These are phyloP conservation scores for Stegana nigrithorax DNA, from an alignment of 2,888 invertebrate species.

Conservation along the genomic window DNA sequence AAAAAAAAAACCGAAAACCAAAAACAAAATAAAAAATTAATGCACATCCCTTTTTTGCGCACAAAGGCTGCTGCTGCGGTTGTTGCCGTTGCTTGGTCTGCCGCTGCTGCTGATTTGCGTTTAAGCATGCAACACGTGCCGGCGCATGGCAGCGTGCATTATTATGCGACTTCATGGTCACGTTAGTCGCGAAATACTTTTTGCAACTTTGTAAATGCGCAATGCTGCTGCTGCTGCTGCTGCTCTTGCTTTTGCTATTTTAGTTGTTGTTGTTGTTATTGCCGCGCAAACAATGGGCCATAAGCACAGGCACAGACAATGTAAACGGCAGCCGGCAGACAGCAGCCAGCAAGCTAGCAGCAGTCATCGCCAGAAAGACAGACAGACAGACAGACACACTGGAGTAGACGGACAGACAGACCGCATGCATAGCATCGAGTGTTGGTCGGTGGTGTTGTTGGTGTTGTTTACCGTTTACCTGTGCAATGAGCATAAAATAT, in stretches of 20 bases:
- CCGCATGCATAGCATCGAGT: background rate
- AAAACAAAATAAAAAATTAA: no score
- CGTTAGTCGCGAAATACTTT: constrained; percentile 23
- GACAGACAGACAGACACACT: no score
- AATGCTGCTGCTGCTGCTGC: constrained; percentile 27
- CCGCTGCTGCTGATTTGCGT: no score
- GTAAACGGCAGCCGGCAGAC: background rate
- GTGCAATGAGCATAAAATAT: constrained; percentile 44
- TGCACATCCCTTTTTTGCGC: no score
- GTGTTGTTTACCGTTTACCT: constrained; percentile 40
- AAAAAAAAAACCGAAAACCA: background rate
- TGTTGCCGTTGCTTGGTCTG: no score
- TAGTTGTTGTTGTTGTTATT: background rate
- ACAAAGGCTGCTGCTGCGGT: constrained; percentile 19
- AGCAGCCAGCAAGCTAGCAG: background rate
- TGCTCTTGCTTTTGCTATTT: constrained; percentile 24
- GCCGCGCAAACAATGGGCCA: no score
- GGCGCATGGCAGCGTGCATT: constrained; percentile 35
- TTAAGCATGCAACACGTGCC: constrained; percentile 40
- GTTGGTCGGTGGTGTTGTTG: background rate
- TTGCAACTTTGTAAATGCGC: background rate
- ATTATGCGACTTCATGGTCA: constrained; percentile 52
- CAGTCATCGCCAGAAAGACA: no score
- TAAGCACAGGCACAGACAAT: background rate
- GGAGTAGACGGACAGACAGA: no score